Conservation (phyloP, 2,797 vertebrate species). For the Sebastes itinus region DNA sequence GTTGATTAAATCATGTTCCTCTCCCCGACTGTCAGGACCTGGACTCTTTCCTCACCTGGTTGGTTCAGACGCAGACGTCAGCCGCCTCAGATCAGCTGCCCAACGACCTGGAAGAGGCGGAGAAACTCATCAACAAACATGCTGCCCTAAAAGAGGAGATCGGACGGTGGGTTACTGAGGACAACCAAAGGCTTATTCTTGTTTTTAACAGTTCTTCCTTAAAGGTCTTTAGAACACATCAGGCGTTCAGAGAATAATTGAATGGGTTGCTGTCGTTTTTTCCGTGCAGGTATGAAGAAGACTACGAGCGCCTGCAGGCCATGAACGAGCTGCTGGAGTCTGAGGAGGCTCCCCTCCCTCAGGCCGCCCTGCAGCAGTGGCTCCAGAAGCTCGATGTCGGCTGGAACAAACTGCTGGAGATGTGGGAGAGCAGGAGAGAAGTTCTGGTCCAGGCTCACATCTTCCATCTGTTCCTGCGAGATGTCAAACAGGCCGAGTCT, state of each 20-base stretch:
- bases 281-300: slow-evolving; percentile 85
- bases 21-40: slow-evolving; percentile 82
- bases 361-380: slow-evolving; percentile 92
- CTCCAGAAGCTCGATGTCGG: slow-evolving; percentile 93
- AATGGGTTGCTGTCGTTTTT: neutral
- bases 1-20: neutral
- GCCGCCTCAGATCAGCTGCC: slow-evolving; percentile 87
- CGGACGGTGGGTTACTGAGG: slow-evolving; percentile 67
- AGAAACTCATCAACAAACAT: slow-evolving; percentile 88
- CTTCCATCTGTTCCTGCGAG: slow-evolving; percentile 92
- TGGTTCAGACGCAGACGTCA: slow-evolving; percentile 90
- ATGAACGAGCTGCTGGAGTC: slow-evolving; percentile 90
- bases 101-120: slow-evolving; percentile 85
- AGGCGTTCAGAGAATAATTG: neutral
- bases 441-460: slow-evolving; percentile 91
- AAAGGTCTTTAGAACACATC: neutral
- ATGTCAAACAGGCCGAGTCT: slow-evolving; percentile 88
- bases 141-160: slow-evolving; percentile 94
- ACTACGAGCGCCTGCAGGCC: slow-evolving; percentile 91
- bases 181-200: neutral
- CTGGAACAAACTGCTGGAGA: slow-evolving; percentile 93
- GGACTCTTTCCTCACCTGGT: slow-evolving; percentile 92
- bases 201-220: neutral
- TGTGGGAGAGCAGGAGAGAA: slow-evolving; percentile 92
- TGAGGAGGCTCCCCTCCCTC: slow-evolving; percentile 88